These are phyloP conservation scores for Origma solitaria DNA, from an alignment of 2,113 vertebrate species.

Conservation along the genomic window DNA sequence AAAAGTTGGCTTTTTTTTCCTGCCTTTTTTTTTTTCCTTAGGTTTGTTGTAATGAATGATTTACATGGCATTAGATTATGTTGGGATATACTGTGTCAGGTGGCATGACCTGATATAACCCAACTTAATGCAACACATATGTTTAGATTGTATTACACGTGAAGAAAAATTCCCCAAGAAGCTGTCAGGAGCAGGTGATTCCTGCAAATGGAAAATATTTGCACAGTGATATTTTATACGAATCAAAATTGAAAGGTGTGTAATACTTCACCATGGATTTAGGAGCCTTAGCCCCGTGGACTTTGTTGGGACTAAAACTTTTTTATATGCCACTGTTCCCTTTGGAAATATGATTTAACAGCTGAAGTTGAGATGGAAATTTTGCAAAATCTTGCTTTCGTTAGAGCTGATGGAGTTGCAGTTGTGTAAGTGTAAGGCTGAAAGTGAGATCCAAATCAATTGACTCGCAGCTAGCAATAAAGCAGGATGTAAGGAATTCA, in stretches of 20 bases:
- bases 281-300: neutral
- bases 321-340: neutral
- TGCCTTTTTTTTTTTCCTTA: neutral
- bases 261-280: neutral
- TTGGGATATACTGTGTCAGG: conserved; percentile 73
- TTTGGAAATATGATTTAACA: conserved; percentile 1
- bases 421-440: neutral
- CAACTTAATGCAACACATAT: conserved; percentile 78
- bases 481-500: neutral
- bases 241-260: conserved; percentile 46
- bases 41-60: conserved; percentile 68
- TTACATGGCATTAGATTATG: conserved; percentile 67
- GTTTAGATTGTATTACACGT: conserved; percentile 70
- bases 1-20: neutral
- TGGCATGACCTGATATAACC: conserved; percentile 79
- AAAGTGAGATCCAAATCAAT: neutral
- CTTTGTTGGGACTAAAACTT: neutral
- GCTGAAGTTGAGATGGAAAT: neutral
- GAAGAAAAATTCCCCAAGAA: conserved; percentile 67
- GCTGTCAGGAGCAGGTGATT: conserved; percentile 77
- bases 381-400: neutral
- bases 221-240: conserved; percentile 64
- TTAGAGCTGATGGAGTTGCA: neutral
- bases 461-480: neutral
- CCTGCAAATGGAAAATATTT: conserved; percentile 75